These are phyloP conservation scores for Erynnis tages DNA, from an alignment of 2,888 invertebrate species.

Conservation along the genomic window DNA sequence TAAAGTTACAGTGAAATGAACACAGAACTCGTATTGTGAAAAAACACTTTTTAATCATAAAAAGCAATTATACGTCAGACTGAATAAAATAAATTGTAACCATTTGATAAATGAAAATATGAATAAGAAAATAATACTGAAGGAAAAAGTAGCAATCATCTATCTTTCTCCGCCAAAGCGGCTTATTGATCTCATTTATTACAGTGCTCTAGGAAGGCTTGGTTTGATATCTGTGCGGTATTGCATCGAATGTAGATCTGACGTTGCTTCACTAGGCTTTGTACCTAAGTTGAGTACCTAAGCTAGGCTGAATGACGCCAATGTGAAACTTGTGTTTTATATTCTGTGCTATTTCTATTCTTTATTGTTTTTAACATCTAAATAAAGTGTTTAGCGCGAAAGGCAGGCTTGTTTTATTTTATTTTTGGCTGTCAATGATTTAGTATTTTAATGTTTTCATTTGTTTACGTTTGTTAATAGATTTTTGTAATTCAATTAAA, in stretches of 20 bases:
- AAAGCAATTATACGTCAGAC: no score
- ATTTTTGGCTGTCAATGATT: conserved; percentile 13
- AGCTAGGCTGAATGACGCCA: conserved; percentile 28
- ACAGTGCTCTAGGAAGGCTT: conserved; percentile 58
- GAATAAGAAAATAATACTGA: neutral
- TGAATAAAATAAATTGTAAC: no score
- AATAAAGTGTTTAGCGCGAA: conserved; percentile 3
- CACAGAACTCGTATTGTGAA: no score
- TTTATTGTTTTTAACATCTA: conserved; percentile 20
- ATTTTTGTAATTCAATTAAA: conserved; percentile 14
- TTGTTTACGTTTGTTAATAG: conserved; percentile 15
- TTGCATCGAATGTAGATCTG: conserved; percentile 48
- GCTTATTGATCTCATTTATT: conserved; percentile 53
- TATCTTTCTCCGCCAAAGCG: conserved; percentile 20
- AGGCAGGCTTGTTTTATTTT: conserved; percentile 19
- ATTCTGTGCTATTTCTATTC: conserved; percentile 21
- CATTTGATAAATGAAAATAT: neutral
- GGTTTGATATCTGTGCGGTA: conserved; percentile 64
- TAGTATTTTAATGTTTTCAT: neutral
- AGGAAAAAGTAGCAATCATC: neutral
- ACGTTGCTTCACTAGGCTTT: conserved; percentile 55
- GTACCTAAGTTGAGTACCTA: conserved; percentile 31
- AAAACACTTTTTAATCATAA: no score
- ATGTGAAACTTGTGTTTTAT: conserved; percentile 17
- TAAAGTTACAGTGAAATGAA: neutral